These are phyloP conservation scores for Stenolophus ochropezus DNA, from an alignment of 2,888 invertebrate species.

Conservation along the genomic window DNA sequence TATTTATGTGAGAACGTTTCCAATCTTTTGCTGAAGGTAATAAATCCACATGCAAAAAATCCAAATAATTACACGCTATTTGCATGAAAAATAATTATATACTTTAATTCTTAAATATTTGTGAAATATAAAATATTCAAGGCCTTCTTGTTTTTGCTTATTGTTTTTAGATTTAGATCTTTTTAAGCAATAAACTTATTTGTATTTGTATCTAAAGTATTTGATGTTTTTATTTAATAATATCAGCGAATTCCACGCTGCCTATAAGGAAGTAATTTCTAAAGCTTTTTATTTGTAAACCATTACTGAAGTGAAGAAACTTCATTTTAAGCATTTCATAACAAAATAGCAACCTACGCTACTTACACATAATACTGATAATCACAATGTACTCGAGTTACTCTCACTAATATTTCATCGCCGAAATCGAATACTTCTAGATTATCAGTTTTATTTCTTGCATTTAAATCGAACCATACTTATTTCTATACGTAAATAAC, in stretches of 20 bases:
- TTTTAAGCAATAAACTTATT: background rate
- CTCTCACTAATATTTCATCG: too few relatives aligned
- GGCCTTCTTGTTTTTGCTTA: constrained; percentile 13
- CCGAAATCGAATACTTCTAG: too few relatives aligned
- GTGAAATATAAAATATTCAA: constrained; percentile 18
- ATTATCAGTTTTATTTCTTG: too few relatives aligned
- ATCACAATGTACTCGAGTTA: too few relatives aligned
- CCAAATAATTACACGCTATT: constrained; percentile 35
- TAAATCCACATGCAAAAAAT: constrained; percentile 2
- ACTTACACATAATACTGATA: background rate
- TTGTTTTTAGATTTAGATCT: background rate
- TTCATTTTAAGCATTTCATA: background rate
- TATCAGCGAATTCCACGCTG: background rate
- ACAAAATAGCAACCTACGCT: background rate
- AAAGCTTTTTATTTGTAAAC: background rate
- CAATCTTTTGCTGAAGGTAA: background rate
- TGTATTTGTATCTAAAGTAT: background rate
- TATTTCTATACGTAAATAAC: too few relatives aligned
- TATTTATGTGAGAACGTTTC: constrained; percentile 39
- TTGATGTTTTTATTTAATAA: background rate
- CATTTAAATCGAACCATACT: too few relatives aligned
- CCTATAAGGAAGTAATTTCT: background rate
- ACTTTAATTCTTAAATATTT: constrained; percentile 22
- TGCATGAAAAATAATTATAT: constrained; percentile 31
- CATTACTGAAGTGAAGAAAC: background rate